Percentiles rank a stretch among this genome's conserved stretches.
These are phyloP conservation scores for Choreutis nemorana DNA, from an alignment of 2,888 invertebrate species.

Conservation along the genomic window DNA sequence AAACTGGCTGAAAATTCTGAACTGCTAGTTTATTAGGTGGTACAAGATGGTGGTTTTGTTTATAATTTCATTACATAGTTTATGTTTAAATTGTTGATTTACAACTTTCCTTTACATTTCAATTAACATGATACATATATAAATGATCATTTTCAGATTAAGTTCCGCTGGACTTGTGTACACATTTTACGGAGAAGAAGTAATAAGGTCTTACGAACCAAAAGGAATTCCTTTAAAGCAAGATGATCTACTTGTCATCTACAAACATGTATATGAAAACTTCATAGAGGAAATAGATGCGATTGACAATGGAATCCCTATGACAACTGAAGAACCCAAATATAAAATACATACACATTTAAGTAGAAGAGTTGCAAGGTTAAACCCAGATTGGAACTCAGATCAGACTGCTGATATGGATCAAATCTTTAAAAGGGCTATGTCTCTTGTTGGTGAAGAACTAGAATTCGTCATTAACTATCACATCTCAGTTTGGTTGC, in stretches of 20 bases:
- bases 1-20: too few species aligned
- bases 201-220: slow-evolving; percentile 69
- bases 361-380: slow-evolving; percentile 74
- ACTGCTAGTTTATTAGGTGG: too few species aligned
- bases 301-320: slow-evolving; percentile 95
- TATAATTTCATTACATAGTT: too few species aligned
- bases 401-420: slow-evolving; percentile 58
- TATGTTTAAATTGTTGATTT: too few species aligned
- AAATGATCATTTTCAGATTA: slow-evolving; percentile 70
- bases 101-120: neutral
- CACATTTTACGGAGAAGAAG: slow-evolving; percentile 84
- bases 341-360: slow-evolving; percentile 85
- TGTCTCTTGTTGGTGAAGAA: slow-evolving; percentile 79
- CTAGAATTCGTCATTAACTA: slow-evolving; percentile 74
- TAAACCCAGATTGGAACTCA: slow-evolving; percentile 89
- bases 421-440: slow-evolving; percentile 78
- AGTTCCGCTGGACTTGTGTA: slow-evolving; percentile 96
- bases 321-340: slow-evolving; percentile 74
- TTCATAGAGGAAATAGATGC: slow-evolving; percentile 96
- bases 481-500: slow-evolving; percentile 80
- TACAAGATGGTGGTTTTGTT: too few species aligned
- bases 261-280: slow-evolving; percentile 79
- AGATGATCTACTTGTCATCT: slow-evolving; percentile 65
- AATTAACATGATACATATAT: neutral
- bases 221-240: slow-evolving; percentile 41